phyloP scores from a whole-genome alignment of 2,113 vertebrate species.

The Nymphicus hollandicus region DNA sequence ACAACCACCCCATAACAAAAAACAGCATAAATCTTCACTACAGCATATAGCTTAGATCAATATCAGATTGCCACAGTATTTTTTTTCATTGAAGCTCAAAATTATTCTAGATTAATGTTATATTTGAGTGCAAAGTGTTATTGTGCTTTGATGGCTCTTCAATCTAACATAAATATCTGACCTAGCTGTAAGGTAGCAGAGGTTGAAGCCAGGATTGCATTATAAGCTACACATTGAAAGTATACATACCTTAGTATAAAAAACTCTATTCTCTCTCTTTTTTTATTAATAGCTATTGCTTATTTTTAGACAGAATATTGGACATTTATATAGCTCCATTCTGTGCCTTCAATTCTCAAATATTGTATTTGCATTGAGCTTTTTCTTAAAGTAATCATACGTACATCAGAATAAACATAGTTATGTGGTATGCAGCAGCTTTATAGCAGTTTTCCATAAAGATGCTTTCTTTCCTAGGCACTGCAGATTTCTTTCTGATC shows the following conservation, averaged over 20 bases:
- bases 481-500: constrained; percentile 18
- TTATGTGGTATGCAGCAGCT: not conserved
- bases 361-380: not conserved
- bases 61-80: not conserved
- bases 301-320: not conserved
- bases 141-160: not conserved
- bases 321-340: not conserved
- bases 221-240: not conserved
- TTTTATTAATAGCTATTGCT: not conserved
- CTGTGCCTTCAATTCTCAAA: not conserved
- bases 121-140: not conserved
- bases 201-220: not conserved
- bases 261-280: not conserved
- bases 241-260: not conserved
- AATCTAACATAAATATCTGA: not conserved
- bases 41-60: not conserved
- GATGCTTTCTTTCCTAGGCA: not conserved
- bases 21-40: not conserved
- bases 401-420: not conserved
- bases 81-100: not conserved
- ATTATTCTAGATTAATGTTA: not conserved
- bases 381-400: not conserved
- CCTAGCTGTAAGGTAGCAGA: not conserved
- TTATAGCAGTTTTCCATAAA: not conserved
- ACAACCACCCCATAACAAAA: not conserved